Base-by-base conservation (phyloP, 2,113 vertebrate genomes). In the Phalacrocorax carbo region DNA sequence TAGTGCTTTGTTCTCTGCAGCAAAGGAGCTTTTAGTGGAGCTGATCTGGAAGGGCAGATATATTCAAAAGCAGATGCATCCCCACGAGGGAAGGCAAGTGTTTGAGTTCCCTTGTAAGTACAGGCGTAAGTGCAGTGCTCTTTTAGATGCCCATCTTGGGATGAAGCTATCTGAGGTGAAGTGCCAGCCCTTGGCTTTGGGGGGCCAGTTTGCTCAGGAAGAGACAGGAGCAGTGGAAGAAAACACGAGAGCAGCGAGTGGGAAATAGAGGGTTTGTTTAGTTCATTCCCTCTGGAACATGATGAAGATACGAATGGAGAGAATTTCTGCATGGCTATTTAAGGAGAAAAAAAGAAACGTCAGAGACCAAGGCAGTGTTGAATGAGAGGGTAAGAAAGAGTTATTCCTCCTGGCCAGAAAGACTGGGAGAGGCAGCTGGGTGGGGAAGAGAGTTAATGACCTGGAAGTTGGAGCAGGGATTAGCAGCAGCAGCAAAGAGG, bases 401-500 rank as follows among this genome's bases (percentile, higher is more conserved):
- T 91, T 95, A 80, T 78, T 97, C 51, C 48, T 94, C 29, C 68
- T 91, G 84, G 71, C 89, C 94, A 95, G 85, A 96, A 92, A 70
- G 89, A 77, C 89, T 82, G 94, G 93, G 93, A 96, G 94, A 91
- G 89, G 93, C 94, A 73, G 70, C 91, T 94, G 91, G 84, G 93
- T 95, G 89, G 91, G 76, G 95, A 94, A 77, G 81, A 87, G 91
- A 94, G 81, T 96, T 97, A 97, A 96, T 96, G 94, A 97, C 89
- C 91, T 96, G 94, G 94, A 96, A 96, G 95, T 91, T 89, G 82
- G 95, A 97, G 71, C 87, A 82, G 82, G 86, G 89, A 85, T 80
- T 90, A 96, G 80, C 86, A 96, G 83, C 80, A 82, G 86, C 75
- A 77, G 68, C 49, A 36, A 66, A 85, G 80, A 77, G 75, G n/a